A percentile compares a stretch with the other conserved stretches of the same genome.
Conservation (phyloP, 2,797 vertebrate species). For the Valencia hispanica region DNA sequence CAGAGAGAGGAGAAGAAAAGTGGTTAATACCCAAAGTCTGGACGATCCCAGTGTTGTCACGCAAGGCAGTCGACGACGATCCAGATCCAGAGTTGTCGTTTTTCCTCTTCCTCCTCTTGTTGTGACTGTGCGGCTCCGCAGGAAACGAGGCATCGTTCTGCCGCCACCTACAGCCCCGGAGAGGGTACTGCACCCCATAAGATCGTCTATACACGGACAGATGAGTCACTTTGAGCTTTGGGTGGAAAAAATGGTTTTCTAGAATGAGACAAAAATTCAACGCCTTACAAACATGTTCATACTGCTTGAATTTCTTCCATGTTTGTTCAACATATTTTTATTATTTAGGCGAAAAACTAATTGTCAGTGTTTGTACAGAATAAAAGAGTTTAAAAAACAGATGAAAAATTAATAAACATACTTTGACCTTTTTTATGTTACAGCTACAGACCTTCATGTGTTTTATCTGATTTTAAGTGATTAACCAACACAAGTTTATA, state of each 20-base stretch:
- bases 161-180: slow-evolving; percentile 70
- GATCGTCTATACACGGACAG: fast-evolving
- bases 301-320: neutral
- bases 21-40: slow-evolving; percentile 70
- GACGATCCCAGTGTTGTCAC: slow-evolving; percentile 77
- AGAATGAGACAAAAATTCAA: neutral
- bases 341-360: neutral
- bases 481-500: too few relatives aligned
- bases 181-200: slow-evolving; percentile 20
- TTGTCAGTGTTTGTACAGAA: too few relatives aligned
- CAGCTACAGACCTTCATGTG: too few relatives aligned
- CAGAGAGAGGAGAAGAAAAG: slow-evolving; percentile 29
- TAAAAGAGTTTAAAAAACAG: too few relatives aligned
- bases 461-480: too few relatives aligned
- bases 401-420: too few relatives aligned
- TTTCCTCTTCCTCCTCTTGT: slow-evolving; percentile 82
- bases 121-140: slow-evolving; percentile 66
- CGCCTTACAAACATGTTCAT: neutral
- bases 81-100: slow-evolving; percentile 79
- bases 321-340: neutral
- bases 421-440: too few relatives aligned
- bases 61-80: slow-evolving; percentile 79
- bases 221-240: slow-evolving; percentile 20
- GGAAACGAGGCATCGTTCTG: slow-evolving; percentile 56
- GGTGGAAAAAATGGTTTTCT: neutral